Percentiles rank a stretch among this genome's conserved stretches.
phyloP scores from a whole-genome alignment of 2,113 vertebrate genomes.

The Chaetorhynchus papuensis region DNA sequence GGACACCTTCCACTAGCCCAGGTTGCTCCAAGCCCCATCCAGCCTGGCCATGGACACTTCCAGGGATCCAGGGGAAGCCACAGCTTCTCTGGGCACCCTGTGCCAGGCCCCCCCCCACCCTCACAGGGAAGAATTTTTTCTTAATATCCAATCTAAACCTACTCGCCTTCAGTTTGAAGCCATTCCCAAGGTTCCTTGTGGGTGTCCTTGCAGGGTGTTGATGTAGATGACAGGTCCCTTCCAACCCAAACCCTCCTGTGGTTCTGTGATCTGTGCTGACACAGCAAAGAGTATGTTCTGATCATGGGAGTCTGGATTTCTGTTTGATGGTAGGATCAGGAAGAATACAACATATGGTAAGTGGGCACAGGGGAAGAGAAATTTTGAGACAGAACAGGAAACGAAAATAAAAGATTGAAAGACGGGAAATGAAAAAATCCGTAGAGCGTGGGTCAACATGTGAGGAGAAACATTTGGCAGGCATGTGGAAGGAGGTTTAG shows the following conservation, averaged over 20 bases:
- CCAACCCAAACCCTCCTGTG: background rate
- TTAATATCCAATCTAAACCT: background rate
- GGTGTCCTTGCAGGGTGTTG: background rate
- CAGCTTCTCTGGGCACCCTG: background rate
- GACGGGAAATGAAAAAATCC: background rate
- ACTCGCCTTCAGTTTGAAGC: background rate
- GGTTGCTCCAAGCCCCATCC: accelerated
- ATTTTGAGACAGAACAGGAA: background rate
- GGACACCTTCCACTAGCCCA: accelerated
- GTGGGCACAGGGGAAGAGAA: background rate
- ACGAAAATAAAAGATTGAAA: background rate
- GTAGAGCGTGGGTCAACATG: background rate
- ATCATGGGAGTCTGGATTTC: background rate
- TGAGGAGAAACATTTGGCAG: background rate
- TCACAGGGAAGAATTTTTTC: accelerated
- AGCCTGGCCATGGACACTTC: background rate
- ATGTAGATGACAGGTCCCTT: background rate
- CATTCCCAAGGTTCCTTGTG: background rate
- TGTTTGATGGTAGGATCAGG: background rate
- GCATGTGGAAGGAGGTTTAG: background rate
- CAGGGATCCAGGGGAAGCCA: background rate
- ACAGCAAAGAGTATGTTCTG: background rate
- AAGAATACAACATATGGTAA: background rate
- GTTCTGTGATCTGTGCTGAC: background rate
- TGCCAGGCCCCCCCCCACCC: background rate